Conservation (phyloP, 2,113 vertebrate genomes). For the Cranoglanis bouderius region DNA sequence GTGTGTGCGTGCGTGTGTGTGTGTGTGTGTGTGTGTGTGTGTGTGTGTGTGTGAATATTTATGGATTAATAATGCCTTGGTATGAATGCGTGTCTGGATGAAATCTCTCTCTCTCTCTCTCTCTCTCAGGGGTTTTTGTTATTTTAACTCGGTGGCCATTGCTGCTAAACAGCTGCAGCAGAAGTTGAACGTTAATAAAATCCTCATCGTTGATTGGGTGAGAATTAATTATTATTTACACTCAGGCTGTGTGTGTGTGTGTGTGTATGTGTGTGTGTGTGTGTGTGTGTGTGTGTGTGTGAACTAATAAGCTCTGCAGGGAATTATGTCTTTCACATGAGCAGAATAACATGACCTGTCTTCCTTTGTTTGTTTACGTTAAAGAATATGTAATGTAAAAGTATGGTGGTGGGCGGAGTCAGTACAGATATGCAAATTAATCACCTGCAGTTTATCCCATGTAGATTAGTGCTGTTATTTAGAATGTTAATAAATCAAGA, state of each 20-base stretch:
- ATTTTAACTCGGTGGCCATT: conserved; percentile 95
- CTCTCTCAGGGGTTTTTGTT: conserved; percentile 88
- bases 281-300: background rate
- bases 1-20: background rate
- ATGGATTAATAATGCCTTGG: conserved; percentile 36
- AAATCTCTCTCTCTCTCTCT: background rate
- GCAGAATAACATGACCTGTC: background rate
- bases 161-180: conserved; percentile 84
- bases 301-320: background rate
- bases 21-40: background rate
- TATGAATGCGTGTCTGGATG: background rate
- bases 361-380: background rate
- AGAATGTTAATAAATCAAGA: background rate
- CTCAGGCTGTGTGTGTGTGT: background rate
- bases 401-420: background rate
- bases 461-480: background rate
- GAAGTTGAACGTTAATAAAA: conserved; percentile 84
- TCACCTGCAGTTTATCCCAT: background rate
- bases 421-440: background rate
- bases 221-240: conserved; percentile 55
- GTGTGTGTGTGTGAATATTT: conserved; percentile 44
- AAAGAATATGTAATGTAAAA: background rate
- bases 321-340: background rate
- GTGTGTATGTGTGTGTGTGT: background rate
- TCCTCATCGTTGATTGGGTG: conserved; percentile 97